These are phyloP conservation scores for Argya squamiceps DNA, from an alignment of 2,797 vertebrate species.

Conservation along the genomic window DNA sequence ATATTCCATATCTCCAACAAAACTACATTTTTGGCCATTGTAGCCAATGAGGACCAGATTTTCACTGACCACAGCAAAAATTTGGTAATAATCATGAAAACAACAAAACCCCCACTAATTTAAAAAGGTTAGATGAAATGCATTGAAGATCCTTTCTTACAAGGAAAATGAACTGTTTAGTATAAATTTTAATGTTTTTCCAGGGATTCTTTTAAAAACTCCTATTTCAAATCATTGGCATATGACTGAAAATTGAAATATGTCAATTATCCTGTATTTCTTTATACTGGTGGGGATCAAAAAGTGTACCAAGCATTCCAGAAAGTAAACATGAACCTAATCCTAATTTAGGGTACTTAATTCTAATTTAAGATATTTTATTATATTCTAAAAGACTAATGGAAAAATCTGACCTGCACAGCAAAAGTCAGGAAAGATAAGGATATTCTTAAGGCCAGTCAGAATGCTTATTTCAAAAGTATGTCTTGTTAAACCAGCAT, in stretches of 20 bases:
- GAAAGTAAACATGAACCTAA: not conserved
- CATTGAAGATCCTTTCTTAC: not conserved
- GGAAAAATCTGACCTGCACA: not conserved
- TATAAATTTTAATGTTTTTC: not conserved
- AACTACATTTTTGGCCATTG: not conserved
- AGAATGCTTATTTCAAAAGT: not conserved
- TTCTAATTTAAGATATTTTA: not conserved
- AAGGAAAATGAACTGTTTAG: not conserved
- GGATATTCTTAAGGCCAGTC: not conserved
- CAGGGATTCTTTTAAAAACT: not conserved
- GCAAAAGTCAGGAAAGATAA: not conserved
- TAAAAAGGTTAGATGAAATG: not conserved
- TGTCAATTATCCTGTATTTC: not conserved
- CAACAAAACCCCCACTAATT: rapidly evolving
- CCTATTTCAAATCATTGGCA: not conserved
- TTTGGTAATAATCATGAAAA: not conserved
- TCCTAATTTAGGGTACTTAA: not conserved
- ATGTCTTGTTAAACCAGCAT: not conserved
- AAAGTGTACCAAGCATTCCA: not conserved
- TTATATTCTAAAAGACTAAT: not conserved
- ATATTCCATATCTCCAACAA: not conserved
- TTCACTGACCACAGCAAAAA: not conserved
- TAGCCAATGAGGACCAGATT: not conserved
- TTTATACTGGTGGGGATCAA: not conserved
- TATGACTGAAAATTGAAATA: not conserved